Base-by-base conservation (phyloP, 2,113 vertebrate species). In the Lanius ludovicianus region DNA sequence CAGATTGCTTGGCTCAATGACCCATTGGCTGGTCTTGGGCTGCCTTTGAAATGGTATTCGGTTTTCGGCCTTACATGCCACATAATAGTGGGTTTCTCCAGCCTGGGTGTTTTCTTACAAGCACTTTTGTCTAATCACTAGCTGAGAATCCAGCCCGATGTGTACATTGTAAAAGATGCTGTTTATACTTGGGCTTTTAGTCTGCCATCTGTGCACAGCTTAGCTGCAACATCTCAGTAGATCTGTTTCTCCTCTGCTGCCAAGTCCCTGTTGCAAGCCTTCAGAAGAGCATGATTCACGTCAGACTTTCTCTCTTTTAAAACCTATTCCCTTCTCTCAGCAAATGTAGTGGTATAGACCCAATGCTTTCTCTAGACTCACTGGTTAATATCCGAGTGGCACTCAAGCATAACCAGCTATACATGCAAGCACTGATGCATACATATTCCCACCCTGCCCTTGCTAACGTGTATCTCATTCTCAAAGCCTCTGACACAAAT, bases 151-250 rank as follows among this genome's bases (percentile, higher is more conserved):
- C 87, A 87, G 82, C 55, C 70, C 39, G 31, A 78, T 96, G 90
- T 91, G 70, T 84, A 84, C 8, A 9, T 49, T 92, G 44, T 89
- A 75, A 89, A 93, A 96, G 77, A 96, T 57, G 89, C 76, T 95
- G 93, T 90, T 96, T 94, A 81, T 91, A 75, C 76, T 96, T 47
- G 76, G 85, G 93, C 85, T 95, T 86, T 90, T 83, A 87, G 82
- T 41, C 67, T 74, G 59, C 82, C 92, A 88, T 90, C 93, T 94
- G 95, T 50, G 70, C 55, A 37, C 35, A 39, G 93, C 69, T 94
- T 62, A 81, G 94, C 89, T 95, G 80, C 84, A 90, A 22, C 62
- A 49, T 88, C 68, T 78, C 82, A 13, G 59, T 49, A 70, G 93
- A 88, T 90, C 82, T 81, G 70, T 71, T 94, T 87, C 73, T 84